Evolutionary conservation across 2,888 invertebrate species (phyloP), one percentile per base, ranked within the genome.

Genomic region (Lottia gigantea): DNA sequence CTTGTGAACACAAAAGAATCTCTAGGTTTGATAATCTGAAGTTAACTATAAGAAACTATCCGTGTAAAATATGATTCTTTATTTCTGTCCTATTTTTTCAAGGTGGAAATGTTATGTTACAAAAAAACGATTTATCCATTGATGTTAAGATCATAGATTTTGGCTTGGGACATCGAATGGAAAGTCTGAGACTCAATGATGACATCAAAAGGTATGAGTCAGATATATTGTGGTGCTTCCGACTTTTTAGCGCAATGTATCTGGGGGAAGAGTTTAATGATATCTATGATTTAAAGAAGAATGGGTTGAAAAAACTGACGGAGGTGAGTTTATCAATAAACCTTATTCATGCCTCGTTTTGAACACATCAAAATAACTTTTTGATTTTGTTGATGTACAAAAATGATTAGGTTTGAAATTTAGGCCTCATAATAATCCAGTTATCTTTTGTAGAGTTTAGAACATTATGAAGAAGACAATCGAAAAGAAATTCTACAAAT

Each of bases 81-180:
- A 15, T 23, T 23, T 47, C 23, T 14, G 31, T 12, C 16, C n/a
- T 65, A 46, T 23, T 19, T 4, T 8, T 40, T 8, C 2, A 40
- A 83, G 83, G 73, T 72, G 82, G 82, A 8, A 84, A 84, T 71
- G 73, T 82, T 1, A 79, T 82, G 78, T 14, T 82, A 8, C 78
- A 80, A 26, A 76, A 78, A 64, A 65, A 70, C 3, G 67, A 75
- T 15, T 66, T 68, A 1, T 49, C 70, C 6, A 67, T 82, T 46
- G 63, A 68, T 31, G 66, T 83, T 8, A 80, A 80, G 62, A 69
- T 83, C 11, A 67, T 84, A 40, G 83, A 84, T 67, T 84, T 83
- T 72, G 83, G 82, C 11, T 61, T 71, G 45, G 80, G 55, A 6
- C 55, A 55, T 12, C 11, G 23, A 14, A 55, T 23, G 23, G 19